Conservation (phyloP, 2,888 invertebrate species). For the Gonocerus acuteangulatus region DNA sequence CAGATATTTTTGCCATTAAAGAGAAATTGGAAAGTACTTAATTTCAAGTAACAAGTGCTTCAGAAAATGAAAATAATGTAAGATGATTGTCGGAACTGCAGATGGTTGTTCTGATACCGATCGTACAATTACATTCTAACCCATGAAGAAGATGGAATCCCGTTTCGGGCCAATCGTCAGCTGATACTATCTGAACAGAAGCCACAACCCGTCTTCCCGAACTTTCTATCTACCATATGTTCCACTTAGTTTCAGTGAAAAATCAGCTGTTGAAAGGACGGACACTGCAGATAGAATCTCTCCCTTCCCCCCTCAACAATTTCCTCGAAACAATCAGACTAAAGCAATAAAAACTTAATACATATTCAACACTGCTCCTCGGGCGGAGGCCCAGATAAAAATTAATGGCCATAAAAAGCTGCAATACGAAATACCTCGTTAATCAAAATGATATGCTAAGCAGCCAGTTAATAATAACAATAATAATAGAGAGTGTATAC, state of each 20-base stretch:
- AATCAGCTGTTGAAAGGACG: conserved; percentile 19
- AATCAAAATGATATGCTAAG: conserved; percentile 19
- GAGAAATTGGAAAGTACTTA: too few species aligned
- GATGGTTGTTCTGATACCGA: too few species aligned
- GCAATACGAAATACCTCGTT: conserved; percentile 16
- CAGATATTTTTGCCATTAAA: too few species aligned
- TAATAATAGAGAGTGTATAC: background rate
- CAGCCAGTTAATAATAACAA: conserved; percentile 18
- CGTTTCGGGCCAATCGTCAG: too few species aligned
- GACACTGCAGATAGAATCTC: conserved; percentile 13
- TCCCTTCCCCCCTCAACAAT: too few species aligned
- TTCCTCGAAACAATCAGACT: conserved; percentile 17
- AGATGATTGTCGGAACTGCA: too few species aligned
- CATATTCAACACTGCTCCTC: conserved; percentile 14
- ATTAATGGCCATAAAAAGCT: conserved; percentile 20
- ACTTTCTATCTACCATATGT: background rate
- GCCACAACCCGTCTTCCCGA: too few species aligned
- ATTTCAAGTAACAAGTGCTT: too few species aligned
- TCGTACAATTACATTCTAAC: too few species aligned
- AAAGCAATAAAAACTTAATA: conserved; percentile 19
- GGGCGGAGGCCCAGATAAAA: background rate
- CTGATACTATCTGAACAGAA: too few species aligned
- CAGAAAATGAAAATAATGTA: too few species aligned
- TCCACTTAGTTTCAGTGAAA: conserved; percentile 1
- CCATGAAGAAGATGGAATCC: too few species aligned